phyloP scores from a whole-genome alignment of 2,888 invertebrate species.

The Volucella zonaria region DNA sequence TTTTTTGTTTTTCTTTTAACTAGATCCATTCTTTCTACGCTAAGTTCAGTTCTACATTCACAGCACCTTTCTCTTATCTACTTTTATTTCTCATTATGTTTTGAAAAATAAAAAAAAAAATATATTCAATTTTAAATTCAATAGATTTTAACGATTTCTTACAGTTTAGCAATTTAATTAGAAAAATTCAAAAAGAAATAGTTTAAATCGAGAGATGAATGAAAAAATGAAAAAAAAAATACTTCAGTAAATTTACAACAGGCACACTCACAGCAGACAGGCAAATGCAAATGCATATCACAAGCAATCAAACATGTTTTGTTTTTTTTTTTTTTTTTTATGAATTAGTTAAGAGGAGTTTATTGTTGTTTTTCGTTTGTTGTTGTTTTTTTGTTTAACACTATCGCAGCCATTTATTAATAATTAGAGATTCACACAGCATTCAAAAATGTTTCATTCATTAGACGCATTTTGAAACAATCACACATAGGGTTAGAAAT shows the following conservation, averaged over 20 bases:
- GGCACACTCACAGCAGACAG: slow-evolving; percentile 25
- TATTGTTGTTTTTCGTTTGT: background rate
- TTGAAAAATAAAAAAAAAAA: slow-evolving; percentile 11
- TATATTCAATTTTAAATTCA: background rate
- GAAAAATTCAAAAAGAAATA: background rate
- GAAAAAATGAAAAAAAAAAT: background rate
- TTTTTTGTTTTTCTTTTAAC: slow-evolving; percentile 9
- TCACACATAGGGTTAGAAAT: slow-evolving; percentile 15
- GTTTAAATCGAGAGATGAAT: background rate
- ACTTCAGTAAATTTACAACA: slow-evolving; percentile 28
- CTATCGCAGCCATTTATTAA: slow-evolving; percentile 44
- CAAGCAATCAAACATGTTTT: slow-evolving; percentile 39
- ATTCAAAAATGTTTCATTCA: background rate
- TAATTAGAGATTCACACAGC: slow-evolving; percentile 34
- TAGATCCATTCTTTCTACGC: slow-evolving; percentile 29
- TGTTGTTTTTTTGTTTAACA: slow-evolving; percentile 27
- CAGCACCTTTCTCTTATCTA: slow-evolving; percentile 29
- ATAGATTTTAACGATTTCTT: background rate
- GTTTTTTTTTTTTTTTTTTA: no score
- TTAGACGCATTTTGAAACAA: slow-evolving; percentile 10
- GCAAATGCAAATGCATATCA: slow-evolving; percentile 63
- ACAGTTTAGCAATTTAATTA: background rate
- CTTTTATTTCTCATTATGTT: background rate
- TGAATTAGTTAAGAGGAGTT: slow-evolving; percentile 39
- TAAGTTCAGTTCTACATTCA: slow-evolving; percentile 55